Conservation (phyloP, 2,113 vertebrate genomes). For the Globicephala melas region DNA sequence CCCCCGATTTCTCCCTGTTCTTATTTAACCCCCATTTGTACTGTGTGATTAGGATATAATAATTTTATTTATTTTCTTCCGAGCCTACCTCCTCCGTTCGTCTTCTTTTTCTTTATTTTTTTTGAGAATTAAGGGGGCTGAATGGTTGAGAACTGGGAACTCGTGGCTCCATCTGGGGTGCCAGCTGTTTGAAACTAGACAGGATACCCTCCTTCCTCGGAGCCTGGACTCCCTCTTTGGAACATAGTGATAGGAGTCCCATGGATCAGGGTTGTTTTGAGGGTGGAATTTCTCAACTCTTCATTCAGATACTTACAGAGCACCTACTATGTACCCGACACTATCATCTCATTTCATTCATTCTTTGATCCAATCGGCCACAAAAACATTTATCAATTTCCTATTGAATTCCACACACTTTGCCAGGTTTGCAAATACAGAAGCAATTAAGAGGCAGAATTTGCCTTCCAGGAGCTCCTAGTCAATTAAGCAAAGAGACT, state of each 20-base stretch:
- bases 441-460: background rate
- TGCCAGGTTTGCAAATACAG: background rate
- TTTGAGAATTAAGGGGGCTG: background rate
- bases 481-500: background rate
- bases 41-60: constrained; percentile 61
- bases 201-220: background rate
- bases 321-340: background rate
- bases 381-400: background rate
- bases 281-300: background rate
- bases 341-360: background rate
- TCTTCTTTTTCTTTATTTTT: background rate
- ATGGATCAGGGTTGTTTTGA: too few relatives aligned
- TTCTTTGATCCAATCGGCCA: background rate
- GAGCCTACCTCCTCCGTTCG: background rate
- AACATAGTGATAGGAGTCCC: background rate
- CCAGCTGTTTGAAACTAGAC: background rate
- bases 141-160: background rate
- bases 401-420: background rate
- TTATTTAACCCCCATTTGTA: constrained; percentile 62
- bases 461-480: background rate
- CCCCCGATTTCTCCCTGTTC: background rate
- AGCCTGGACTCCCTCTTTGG: background rate
- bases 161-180: background rate
- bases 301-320: background rate
- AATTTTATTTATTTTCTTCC: constrained; percentile 73